phyloP scores from a whole-genome alignment of 1,140 invertebrate species.

The Melitaea cinxia region DNA sequence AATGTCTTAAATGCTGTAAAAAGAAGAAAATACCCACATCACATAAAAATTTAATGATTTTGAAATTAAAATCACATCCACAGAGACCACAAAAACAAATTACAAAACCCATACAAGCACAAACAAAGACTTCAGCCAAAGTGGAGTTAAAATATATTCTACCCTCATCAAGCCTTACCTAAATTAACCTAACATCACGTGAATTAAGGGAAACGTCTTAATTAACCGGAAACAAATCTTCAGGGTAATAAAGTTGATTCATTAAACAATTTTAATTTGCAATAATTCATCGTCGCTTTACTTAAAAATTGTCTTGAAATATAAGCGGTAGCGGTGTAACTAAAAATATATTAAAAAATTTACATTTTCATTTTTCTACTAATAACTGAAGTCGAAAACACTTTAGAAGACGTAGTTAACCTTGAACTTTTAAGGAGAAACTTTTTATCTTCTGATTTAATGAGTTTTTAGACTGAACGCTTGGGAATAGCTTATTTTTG shows the following conservation, averaged over 20 bases:
- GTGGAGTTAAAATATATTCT: background rate
- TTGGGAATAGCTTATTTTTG: too few relatives aligned
- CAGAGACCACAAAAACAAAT: background rate
- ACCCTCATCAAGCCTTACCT: conserved; percentile 1
- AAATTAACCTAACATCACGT: conserved; percentile 15
- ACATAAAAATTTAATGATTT: background rate
- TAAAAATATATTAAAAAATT: too few relatives aligned
- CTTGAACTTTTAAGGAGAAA: too few relatives aligned
- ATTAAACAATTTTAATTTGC: conserved; percentile 78
- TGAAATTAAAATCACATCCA: background rate
- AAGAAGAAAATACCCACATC: too few relatives aligned
- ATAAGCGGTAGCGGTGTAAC: conserved; percentile 31
- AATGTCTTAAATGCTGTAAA: too few relatives aligned
- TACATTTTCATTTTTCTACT: too few relatives aligned
- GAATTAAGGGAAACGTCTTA: conserved; percentile 45
- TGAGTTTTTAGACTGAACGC: too few relatives aligned
- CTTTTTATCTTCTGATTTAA: too few relatives aligned
- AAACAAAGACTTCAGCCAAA: background rate
- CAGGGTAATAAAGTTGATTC: conserved; percentile 68
- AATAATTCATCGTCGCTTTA: conserved; percentile 66
- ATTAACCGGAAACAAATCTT: conserved; percentile 75
- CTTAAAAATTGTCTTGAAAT: conserved; percentile 28
- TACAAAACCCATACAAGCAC: background rate
- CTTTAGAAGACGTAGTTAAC: too few relatives aligned
- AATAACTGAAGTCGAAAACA: too few relatives aligned